phyloP scores from a whole-genome alignment of 1,140 invertebrate species.

The Yoshiicerus persimilis region DNA sequence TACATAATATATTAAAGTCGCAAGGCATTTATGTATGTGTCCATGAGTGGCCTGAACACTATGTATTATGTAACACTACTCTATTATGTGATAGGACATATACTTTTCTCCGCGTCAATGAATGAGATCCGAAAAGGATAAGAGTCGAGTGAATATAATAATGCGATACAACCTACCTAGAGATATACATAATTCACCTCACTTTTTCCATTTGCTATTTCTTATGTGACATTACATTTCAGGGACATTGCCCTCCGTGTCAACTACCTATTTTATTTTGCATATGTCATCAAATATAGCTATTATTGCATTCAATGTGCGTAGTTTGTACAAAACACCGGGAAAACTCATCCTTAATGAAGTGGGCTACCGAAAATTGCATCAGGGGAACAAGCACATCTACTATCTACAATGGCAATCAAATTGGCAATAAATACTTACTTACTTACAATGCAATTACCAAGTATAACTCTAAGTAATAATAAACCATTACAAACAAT shows the following conservation, averaged over 20 bases:
- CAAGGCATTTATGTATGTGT: background rate
- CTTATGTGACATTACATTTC: background rate
- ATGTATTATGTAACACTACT: background rate
- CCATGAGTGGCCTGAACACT: background rate
- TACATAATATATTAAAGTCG: background rate
- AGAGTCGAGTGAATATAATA: background rate
- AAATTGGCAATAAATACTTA: no score
- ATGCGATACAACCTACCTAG: background rate
- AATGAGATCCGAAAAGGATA: background rate
- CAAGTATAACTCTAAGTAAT: no score
- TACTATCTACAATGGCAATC: no score
- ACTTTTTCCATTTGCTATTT: conserved; percentile 9
- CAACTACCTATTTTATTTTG: background rate
- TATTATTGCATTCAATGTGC: background rate
- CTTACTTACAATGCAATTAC: no score
- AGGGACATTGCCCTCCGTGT: background rate
- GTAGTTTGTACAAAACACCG: background rate
- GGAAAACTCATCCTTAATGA: background rate
- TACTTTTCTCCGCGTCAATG: background rate
- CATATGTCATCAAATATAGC: background rate
- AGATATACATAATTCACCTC: conserved; percentile 2
- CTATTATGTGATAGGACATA: background rate
- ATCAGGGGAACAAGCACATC: no score
- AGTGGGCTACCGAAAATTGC: no score
- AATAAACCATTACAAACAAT: no score